Conservation (phyloP, 2,797 vertebrate genomes). For the Malurus splendens region DNA sequence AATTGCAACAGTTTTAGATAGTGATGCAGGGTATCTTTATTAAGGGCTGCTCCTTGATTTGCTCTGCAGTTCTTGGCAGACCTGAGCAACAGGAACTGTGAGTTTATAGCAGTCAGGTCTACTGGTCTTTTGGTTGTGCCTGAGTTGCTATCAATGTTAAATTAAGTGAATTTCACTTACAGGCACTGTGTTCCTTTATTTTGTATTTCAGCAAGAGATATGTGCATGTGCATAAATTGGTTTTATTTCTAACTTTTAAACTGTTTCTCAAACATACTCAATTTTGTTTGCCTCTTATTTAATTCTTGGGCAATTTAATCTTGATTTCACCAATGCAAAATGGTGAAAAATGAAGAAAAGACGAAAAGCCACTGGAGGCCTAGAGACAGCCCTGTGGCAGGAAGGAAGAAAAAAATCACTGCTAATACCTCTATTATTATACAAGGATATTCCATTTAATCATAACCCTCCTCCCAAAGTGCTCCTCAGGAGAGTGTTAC, state of each 20-base stretch:
- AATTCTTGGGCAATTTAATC: not conserved
- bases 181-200: not conserved
- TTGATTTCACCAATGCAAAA: not conserved
- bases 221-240: rapidly evolving
- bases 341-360: not conserved
- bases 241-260: not conserved
- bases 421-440: not conserved
- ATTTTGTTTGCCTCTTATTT: not conserved
- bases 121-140: not conserved
- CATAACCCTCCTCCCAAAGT: not conserved
- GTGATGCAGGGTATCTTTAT: not conserved
- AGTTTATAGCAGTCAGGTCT: not conserved
- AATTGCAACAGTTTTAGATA: not conserved
- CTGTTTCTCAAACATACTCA: not conserved
- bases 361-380: not conserved
- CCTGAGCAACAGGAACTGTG: not conserved
- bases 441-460: not conserved
- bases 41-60: not conserved
- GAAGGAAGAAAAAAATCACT: not conserved
- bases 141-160: not conserved
- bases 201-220: not conserved
- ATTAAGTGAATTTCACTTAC: not conserved
- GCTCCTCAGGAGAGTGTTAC: not conserved
- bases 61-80: not conserved
- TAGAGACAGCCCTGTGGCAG: not conserved